Percentiles rank a stretch among this genome's conserved stretches.
These are phyloP conservation scores for Ceyx melanurus DNA, from an alignment of 2,113 vertebrate species.

Conservation along the genomic window DNA sequence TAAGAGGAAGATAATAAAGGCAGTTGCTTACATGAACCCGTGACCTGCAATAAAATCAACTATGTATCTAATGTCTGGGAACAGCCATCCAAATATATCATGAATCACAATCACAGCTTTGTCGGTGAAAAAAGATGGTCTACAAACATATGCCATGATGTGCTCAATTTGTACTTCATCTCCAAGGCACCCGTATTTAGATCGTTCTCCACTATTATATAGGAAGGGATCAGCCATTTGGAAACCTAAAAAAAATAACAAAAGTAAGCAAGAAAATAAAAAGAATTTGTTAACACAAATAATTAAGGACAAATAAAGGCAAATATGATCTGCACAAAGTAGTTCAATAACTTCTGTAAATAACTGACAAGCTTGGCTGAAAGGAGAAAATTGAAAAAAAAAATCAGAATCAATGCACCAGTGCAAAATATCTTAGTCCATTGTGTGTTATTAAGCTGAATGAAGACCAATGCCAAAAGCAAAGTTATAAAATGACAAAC, in stretches of 20 bases:
- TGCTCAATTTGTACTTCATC: slow-evolving; percentile 86
- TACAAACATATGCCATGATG: slow-evolving; percentile 83
- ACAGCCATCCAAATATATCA: slow-evolving; percentile 90
- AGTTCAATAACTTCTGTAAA: not conserved
- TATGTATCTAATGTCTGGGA: slow-evolving; percentile 91
- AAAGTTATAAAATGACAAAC: not conserved
- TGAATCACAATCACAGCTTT: slow-evolving; percentile 89
- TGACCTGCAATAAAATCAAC: slow-evolving; percentile 86
- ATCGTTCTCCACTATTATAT: slow-evolving; percentile 83
- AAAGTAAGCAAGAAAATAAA: not conserved
- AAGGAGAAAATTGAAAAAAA: not conserved
- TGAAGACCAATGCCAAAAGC: not conserved
- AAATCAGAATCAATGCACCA: not conserved
- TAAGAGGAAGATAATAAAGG: not conserved
- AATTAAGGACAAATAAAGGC: not conserved
- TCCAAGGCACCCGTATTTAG: slow-evolving; percentile 83
- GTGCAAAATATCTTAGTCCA: not conserved
- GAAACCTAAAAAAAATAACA: not conserved
- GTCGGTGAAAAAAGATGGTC: slow-evolving; percentile 73
- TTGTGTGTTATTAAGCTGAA: not conserved
- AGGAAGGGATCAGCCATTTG: slow-evolving; percentile 91
- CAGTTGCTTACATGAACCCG: slow-evolving; percentile 83
- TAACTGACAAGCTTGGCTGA: not conserved
- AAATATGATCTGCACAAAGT: not conserved
- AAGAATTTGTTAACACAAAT: not conserved